phyloP scores from a whole-genome alignment of 2,888 invertebrate genomes.

The Caenorhabditis panamensis region DNA sequence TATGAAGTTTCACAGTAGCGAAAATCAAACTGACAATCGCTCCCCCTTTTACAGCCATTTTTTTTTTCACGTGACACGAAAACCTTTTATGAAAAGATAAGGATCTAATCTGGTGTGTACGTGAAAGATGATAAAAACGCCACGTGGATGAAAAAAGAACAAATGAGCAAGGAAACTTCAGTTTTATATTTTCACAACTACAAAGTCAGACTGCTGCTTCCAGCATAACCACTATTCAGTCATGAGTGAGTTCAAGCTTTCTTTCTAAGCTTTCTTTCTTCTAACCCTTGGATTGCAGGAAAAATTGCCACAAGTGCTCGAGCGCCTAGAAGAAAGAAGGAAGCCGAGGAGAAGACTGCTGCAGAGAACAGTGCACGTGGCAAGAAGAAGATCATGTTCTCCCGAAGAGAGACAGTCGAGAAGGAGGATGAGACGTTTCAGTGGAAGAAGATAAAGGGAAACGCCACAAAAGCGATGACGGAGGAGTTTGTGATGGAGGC shows the following conservation, averaged over 20 bases:
- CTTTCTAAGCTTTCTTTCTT: too few species aligned
- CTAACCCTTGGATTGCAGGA: too few species aligned
- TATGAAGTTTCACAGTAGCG: neutral
- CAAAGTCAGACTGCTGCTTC: too few species aligned
- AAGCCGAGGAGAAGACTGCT: neutral
- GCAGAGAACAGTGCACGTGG: too few species aligned
- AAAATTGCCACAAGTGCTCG: neutral
- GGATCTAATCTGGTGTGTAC: too few species aligned
- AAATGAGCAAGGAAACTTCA: neutral
- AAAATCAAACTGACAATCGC: neutral
- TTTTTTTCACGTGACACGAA: too few species aligned
- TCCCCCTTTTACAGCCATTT: neutral
- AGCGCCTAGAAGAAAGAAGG: neutral
- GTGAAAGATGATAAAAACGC: too few species aligned
- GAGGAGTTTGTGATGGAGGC: conserved; percentile 64
- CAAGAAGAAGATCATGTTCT: conserved; percentile 23
- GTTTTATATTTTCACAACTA: too few species aligned
- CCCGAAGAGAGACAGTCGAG: conserved; percentile 5
- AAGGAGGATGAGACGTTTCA: conserved; percentile 28
- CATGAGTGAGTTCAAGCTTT: too few species aligned
- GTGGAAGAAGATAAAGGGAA: conserved; percentile 65
- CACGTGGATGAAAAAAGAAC: neutral
- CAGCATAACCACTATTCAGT: too few species aligned
- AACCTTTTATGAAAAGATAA: neutral
- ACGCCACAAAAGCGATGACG: conserved; percentile 47